A percentile compares a stretch with the other conserved stretches of the same genome.
Conservation (phyloP, 1,140 invertebrate genomes). For the Drosophila orosa region DNA sequence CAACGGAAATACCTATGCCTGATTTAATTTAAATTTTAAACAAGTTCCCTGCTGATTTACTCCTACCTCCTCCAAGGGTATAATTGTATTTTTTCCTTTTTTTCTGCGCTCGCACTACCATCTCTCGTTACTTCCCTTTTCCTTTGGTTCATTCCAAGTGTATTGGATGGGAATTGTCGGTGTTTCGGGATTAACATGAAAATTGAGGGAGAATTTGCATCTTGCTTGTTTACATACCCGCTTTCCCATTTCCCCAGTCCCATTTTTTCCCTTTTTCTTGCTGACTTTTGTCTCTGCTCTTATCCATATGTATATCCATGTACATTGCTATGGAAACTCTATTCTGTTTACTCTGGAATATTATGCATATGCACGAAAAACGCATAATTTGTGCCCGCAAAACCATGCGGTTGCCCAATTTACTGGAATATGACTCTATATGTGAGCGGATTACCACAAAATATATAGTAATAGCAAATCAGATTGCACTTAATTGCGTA, state of each 20-base stretch:
- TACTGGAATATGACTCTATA: slow-evolving; percentile 4
- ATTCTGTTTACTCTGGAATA: slow-evolving; percentile 29
- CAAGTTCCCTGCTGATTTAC: background rate
- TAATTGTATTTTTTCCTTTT: slow-evolving; percentile 28
- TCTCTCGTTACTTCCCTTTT: slow-evolving; percentile 16
- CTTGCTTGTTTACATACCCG: slow-evolving; percentile 55
- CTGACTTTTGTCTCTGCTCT: slow-evolving; percentile 18
- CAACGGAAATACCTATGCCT: no score
- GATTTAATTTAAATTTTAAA: no score
- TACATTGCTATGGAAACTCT: slow-evolving; percentile 11
- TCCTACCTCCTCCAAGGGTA: slow-evolving; percentile 13
- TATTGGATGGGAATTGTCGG: slow-evolving; percentile 65
- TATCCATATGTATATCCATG: slow-evolving; percentile 14
- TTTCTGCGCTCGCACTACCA: background rate
- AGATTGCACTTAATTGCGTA: slow-evolving; percentile 26
- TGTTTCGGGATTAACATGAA: slow-evolving; percentile 75
- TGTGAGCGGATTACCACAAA: background rate
- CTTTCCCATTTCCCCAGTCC: background rate
- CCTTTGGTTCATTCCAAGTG: slow-evolving; percentile 37
- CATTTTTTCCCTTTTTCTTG: slow-evolving; percentile 8
- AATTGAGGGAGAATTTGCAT: slow-evolving; percentile 71
- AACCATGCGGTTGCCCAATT: slow-evolving; percentile 25
- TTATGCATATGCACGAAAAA: slow-evolving; percentile 35
- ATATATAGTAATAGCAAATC: slow-evolving; percentile 5
- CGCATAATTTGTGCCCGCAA: slow-evolving; percentile 40